These are phyloP conservation scores for Catocala sponsa DNA, from an alignment of 2,888 invertebrate genomes.

Conservation along the genomic window DNA sequence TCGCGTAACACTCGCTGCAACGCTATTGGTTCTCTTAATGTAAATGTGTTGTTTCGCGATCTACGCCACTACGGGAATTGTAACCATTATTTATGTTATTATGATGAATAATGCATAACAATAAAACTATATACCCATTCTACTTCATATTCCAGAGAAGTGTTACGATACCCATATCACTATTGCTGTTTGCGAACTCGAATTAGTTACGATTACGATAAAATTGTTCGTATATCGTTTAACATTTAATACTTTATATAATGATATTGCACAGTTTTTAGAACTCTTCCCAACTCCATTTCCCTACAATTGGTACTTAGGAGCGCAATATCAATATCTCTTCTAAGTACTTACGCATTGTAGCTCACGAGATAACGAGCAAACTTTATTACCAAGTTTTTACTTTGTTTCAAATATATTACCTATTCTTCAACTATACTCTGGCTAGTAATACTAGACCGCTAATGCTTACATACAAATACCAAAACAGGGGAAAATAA, in stretches of 20 bases:
- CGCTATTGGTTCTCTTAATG: slow-evolving; percentile 71
- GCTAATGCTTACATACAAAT: slow-evolving; percentile 31
- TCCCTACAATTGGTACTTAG: slow-evolving; percentile 48
- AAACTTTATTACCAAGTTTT: slow-evolving; percentile 50
- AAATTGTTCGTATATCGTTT: slow-evolving; percentile 17
- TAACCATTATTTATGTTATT: slow-evolving; percentile 35
- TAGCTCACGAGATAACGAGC: slow-evolving; percentile 50
- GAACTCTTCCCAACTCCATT: slow-evolving; percentile 39
- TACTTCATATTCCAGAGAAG: background rate
- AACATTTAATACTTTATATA: slow-evolving; percentile 28
- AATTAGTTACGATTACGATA: slow-evolving; percentile 13
- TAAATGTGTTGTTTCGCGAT: slow-evolving; percentile 68
- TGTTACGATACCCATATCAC: background rate
- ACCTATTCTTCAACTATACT: slow-evolving; percentile 17
- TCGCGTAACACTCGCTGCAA: slow-evolving; percentile 62
- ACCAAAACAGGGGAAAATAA: slow-evolving; percentile 38
- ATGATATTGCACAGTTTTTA: slow-evolving; percentile 31
- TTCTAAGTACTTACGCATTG: slow-evolving; percentile 47
- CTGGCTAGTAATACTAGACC: slow-evolving; percentile 11
- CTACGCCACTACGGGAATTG: slow-evolving; percentile 25
- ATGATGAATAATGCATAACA: slow-evolving; percentile 28
- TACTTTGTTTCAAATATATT: slow-evolving; percentile 26
- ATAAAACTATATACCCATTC: slow-evolving; percentile 21
- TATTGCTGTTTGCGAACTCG: background rate
- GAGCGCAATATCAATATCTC: slow-evolving; percentile 51